Conservation (phyloP, 1,140 invertebrate genomes). For the Telenomus remus region DNA sequence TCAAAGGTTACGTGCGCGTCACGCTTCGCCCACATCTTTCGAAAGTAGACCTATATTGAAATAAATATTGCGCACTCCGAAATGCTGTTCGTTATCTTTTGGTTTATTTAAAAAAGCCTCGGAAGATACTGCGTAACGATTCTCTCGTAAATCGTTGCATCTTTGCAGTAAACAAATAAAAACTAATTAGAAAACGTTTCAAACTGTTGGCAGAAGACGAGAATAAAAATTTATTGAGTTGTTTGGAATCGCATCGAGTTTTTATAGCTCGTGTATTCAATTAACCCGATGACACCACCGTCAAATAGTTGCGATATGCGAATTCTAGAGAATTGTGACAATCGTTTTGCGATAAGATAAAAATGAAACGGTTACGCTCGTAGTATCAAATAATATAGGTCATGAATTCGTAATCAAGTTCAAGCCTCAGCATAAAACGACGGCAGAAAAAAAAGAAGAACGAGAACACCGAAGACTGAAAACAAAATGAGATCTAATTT, state of each 20-base stretch:
- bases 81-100: conserved; percentile 14
- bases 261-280: conserved; percentile 11
- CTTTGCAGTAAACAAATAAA: no score
- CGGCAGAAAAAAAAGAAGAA: no score
- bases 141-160: no score
- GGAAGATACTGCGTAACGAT: conserved; percentile 13
- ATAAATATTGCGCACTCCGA: conserved; percentile 33
- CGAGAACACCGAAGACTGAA: no score
- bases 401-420: conserved; percentile 6
- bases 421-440: no score
- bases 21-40: conserved; percentile 43
- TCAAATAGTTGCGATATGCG: conserved; percentile 18
- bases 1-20: conserved; percentile 43
- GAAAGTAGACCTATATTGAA: conserved; percentile 45
- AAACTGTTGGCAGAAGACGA: no score
- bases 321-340: conserved; percentile 24
- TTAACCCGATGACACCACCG: conserved; percentile 15
- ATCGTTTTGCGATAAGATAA: conserved; percentile 33
- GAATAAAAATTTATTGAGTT: no score
- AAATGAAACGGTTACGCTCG: conserved; percentile 15
- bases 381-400: conserved; percentile 27
- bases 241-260: no score
- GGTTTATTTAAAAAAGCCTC: conserved; percentile 17
- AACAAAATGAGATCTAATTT: no score
- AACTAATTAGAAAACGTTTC: no score